Conservation (phyloP, 2,888 invertebrate genomes). For the Lumbricus terrestris region DNA sequence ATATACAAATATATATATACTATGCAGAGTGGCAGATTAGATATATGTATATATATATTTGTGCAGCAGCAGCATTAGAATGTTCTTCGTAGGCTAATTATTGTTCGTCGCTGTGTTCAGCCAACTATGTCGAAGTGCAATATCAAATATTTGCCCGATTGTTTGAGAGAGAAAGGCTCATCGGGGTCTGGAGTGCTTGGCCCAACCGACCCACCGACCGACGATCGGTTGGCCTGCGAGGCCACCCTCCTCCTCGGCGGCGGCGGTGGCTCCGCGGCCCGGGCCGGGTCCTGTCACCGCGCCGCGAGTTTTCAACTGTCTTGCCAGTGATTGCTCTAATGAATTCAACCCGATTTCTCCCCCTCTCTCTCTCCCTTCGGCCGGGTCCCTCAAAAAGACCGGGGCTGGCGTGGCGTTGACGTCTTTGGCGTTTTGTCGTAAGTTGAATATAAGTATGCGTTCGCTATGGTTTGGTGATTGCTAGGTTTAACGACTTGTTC, state of each 20-base stretch:
- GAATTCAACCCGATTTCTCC: not conserved
- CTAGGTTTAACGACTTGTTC: not conserved
- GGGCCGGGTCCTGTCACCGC: not conserved
- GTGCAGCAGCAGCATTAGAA: no score
- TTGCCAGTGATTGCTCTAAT: slow-evolving; percentile 14
- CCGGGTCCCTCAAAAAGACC: no score
- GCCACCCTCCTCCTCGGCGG: no score
- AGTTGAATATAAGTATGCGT: not conserved
- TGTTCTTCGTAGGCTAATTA: slow-evolving; percentile 14
- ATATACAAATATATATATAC: no score
- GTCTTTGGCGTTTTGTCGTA: not conserved
- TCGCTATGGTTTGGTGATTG: not conserved
- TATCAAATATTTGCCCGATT: slow-evolving; percentile 14
- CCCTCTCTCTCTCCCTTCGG: not conserved
- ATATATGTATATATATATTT: not conserved
- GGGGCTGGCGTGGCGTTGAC: not conserved
- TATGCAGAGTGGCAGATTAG: not conserved
- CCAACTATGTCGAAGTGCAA: not conserved
- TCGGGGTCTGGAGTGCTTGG: not conserved
- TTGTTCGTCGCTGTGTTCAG: not conserved
- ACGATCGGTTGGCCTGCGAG: no score
- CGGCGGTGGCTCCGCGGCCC: not conserved
- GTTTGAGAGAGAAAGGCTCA: not conserved
- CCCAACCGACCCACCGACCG: not conserved
- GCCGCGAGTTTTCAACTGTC: not conserved